Evolutionary conservation across 2,797 vertebrate species (phyloP).

Genomic region (Todus mexicanus): DNA sequence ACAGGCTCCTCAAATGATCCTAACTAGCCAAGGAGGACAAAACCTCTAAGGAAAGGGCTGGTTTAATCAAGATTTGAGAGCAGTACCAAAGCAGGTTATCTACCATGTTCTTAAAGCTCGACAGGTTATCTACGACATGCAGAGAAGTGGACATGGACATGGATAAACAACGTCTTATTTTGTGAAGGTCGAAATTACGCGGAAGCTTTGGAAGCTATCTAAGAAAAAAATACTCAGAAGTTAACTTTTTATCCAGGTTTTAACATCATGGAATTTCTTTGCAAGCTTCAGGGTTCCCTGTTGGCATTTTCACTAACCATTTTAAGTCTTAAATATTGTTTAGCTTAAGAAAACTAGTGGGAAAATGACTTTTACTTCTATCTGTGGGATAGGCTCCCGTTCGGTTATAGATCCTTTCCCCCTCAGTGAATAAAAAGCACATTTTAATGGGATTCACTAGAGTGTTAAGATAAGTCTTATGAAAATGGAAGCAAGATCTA

Average conservation of each 20-base stretch:
- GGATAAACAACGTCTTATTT: background rate
- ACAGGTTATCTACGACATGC: background rate
- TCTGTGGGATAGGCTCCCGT: background rate
- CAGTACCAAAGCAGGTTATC: background rate
- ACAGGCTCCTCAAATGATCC: background rate
- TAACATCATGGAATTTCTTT: background rate
- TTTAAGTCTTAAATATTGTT: background rate
- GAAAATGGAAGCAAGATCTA: background rate
- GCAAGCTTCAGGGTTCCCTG: background rate
- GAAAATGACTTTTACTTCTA: background rate
- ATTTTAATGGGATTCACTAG: background rate
- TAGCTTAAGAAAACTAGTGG: background rate
- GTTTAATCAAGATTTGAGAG: background rate
- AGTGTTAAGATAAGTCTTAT: background rate
- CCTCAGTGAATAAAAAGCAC: rapidly evolving
- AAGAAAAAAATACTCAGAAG: background rate
- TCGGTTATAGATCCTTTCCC: background rate
- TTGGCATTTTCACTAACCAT: background rate
- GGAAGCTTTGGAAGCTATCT: background rate
- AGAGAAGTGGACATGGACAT: background rate
- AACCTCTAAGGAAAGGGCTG: background rate
- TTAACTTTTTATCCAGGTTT: background rate
- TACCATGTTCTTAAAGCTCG: background rate
- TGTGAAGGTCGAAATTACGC: background rate
- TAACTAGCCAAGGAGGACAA: background rate